Conservation (phyloP, 2,888 invertebrate genomes). For the Isoperla grammatica region DNA sequence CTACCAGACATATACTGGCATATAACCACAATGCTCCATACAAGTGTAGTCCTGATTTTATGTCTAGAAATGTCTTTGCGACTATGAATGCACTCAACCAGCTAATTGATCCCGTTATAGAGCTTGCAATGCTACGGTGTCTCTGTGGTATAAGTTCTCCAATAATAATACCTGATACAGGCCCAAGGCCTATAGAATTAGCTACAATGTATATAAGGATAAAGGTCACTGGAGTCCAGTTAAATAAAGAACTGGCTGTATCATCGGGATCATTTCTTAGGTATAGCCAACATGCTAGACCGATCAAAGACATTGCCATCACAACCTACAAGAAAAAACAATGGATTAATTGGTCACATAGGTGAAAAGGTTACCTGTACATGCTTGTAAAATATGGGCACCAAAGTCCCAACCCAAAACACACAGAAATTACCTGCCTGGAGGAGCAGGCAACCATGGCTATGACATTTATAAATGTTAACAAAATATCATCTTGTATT, state of each 20-base stretch:
- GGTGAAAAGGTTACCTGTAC: too few species aligned
- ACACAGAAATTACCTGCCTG: neutral
- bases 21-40: slow-evolving; percentile 42
- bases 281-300: slow-evolving; percentile 36
- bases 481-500: too few species aligned
- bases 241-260: slow-evolving; percentile 22
- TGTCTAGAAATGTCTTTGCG: slow-evolving; percentile 38
- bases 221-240: slow-evolving; percentile 40
- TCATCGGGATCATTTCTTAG: slow-evolving; percentile 26
- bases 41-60: slow-evolving; percentile 30
- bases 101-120: slow-evolving; percentile 43
- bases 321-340: slow-evolving; percentile 39
- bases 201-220: slow-evolving; percentile 39
- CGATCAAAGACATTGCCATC: slow-evolving; percentile 35
- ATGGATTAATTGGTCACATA: too few species aligned
- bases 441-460: neutral
- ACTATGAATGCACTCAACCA: slow-evolving; percentile 42
- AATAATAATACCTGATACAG: slow-evolving; percentile 42
- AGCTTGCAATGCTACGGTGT: slow-evolving; percentile 42
- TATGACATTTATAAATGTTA: too few species aligned
- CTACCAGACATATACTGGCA: slow-evolving; percentile 40
- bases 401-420: neutral
- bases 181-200: slow-evolving; percentile 41
- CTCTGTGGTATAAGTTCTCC: slow-evolving; percentile 42
- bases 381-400: neutral